Base-by-base conservation (phyloP, 2,113 vertebrate species). In the Neopipo cinnamomea region DNA sequence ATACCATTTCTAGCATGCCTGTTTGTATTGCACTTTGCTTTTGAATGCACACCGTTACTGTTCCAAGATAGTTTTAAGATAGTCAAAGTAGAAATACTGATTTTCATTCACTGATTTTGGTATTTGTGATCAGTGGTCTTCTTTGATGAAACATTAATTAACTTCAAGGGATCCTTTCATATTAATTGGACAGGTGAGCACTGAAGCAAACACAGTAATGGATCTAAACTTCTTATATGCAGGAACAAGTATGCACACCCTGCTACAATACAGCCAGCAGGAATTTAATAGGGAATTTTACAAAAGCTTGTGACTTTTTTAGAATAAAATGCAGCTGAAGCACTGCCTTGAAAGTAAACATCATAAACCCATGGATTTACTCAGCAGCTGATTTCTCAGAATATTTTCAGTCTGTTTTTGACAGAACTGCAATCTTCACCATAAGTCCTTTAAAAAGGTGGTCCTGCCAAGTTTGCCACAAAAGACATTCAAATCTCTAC, bases 141-240 rank as follows among this genome's bases (percentile, higher is more conserved):
- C 27, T 74, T 76, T 52, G 82, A 73, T 71, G 53, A 28, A 95
- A 85, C 20, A 58, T 58, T 88, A 95, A 73, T 82, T 96, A 89
- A 87, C 74, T 95, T 90, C 55, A 62, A 81, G 35, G 63, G 25
- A 62, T 66, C 88, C 39, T 44, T 90, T 93, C 62, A 10, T 78
- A 87, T 71, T 83, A 94, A 73, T 86, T 77, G 59, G 70, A 58
- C 39, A 90, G 66, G 66, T 85, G 56, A 72, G 65, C 56, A 49
- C n/a, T 37, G 86, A 81, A 61, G 61, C 65, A 80, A 86, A 78
- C 27, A 56, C 2, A 8, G 28, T n/a, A 52, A 89, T 30, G 65
- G 44, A 65, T 59, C 41, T 46, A 22, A 65, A 52, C 5, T 46
- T 81, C 74, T 66, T 56, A 35, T 8, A 7, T 4, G 9, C 11